These are phyloP conservation scores for Chymomyza caudatula DNA, from an alignment of 2,888 invertebrate genomes.

Conservation along the genomic window DNA sequence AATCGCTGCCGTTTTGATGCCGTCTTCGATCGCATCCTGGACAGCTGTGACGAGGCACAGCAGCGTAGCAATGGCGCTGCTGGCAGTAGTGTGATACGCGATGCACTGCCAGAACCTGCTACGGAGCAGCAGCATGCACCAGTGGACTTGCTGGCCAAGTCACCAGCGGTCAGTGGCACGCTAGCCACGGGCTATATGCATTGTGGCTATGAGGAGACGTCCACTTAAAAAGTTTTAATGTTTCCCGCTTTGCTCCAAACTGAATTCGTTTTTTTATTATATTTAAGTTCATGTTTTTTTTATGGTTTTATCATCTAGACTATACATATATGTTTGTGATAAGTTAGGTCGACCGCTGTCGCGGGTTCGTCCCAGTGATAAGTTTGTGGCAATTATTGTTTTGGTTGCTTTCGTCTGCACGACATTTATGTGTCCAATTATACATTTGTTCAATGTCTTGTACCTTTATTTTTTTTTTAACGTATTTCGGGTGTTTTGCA, in stretches of 20 bases:
- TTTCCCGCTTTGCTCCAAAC: not conserved
- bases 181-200: constrained; percentile 71
- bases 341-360: constrained; percentile 35
- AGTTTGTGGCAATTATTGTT: constrained; percentile 18
- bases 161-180: constrained; percentile 52
- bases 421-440: too few species aligned
- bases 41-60: constrained; percentile 55
- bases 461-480: not conserved
- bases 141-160: constrained; percentile 44
- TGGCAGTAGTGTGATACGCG: not conserved
- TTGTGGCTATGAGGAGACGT: constrained; percentile 73
- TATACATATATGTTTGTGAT: constrained; percentile 43
- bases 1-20: constrained; percentile 76
- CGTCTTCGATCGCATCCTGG: constrained; percentile 76
- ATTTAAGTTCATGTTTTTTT: not conserved
- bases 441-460: not conserved
- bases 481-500: constrained; percentile 36
- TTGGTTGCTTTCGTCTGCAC: not conserved
- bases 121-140: not conserved
- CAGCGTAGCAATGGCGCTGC: constrained; percentile 25
- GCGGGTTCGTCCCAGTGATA: constrained; percentile 45
- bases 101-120: not conserved
- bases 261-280: not conserved
- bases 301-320: constrained; percentile 15
- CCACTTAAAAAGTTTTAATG: constrained; percentile 55